Evolutionary conservation across 1,140 invertebrate species (phyloP).

Genomic region (Acyrthosiphon pisum): DNA sequence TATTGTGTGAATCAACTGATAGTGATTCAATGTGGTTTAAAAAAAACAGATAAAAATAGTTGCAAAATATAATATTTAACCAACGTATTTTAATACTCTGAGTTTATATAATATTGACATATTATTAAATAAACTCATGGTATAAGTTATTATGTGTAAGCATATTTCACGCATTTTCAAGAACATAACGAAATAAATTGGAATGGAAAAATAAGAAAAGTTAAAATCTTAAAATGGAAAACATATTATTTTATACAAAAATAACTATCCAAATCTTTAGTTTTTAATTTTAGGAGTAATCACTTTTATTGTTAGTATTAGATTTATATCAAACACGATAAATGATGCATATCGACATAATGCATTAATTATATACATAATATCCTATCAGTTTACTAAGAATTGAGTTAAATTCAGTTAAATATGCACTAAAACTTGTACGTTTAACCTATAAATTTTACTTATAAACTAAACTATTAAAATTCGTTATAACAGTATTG

Average conservation of each 20-base stretch:
- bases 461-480: not conserved
- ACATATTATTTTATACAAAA: not conserved
- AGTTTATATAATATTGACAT: too few relatives aligned
- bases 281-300: not conserved
- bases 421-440: not conserved
- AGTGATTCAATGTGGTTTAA: not conserved
- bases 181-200: not conserved
- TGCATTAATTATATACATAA: too few relatives aligned
- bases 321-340: too few relatives aligned
- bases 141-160: not conserved
- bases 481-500: not conserved
- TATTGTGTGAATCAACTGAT: not conserved
- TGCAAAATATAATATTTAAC: not conserved
- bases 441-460: too few relatives aligned
- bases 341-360: too few relatives aligned
- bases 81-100: not conserved
- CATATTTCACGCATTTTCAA: not conserved
- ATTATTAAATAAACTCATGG: too few relatives aligned
- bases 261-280: not conserved
- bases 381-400: too few relatives aligned
- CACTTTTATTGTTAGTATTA: not conserved
- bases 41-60: too few relatives aligned
- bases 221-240: not conserved
- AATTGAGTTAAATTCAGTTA: too few relatives aligned
- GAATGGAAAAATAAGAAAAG: not conserved